phyloP scores from a whole-genome alignment of 2,797 vertebrate genomes.

The Leptatherina wallacei region DNA sequence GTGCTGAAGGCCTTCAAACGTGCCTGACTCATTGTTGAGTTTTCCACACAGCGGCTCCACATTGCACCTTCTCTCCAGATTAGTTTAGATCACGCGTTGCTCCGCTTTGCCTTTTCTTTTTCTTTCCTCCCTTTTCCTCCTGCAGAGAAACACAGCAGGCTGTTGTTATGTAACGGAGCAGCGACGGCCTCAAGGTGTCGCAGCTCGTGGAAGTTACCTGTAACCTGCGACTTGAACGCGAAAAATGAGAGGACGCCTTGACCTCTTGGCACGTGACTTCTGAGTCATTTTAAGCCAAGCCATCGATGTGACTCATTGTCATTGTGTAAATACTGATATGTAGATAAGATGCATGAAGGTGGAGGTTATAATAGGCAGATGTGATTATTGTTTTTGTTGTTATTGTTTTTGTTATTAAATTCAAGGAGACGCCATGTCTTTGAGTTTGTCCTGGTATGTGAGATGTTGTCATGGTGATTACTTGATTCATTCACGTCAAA shows the following conservation, averaged over 20 bases:
- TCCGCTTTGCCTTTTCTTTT: too few relatives aligned
- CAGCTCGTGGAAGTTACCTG: constrained; percentile 14
- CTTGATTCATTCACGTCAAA: too few relatives aligned
- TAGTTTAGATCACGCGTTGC: too few relatives aligned
- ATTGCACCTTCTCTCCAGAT: constrained; percentile 8
- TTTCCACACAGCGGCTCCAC: constrained; percentile 35
- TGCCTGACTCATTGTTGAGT: constrained; percentile 47
- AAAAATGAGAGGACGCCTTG: constrained; percentile 21
- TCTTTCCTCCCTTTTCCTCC: constrained; percentile 31
- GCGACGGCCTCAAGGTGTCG: constrained; percentile 37
- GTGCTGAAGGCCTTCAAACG: constrained; percentile 38
- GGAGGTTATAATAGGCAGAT: too few relatives aligned
- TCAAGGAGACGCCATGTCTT: too few relatives aligned
- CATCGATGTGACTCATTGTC: neutral
- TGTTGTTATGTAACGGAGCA: constrained; percentile 41
- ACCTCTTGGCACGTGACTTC: constrained; percentile 20
- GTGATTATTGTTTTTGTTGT: too few relatives aligned
- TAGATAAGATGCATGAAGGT: neutral
- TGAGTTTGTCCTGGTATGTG: too few relatives aligned
- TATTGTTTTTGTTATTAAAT: too few relatives aligned
- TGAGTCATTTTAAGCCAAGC: constrained; percentile 2
- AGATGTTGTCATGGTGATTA: too few relatives aligned
- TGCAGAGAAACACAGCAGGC: constrained; percentile 34
- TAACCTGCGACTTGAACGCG: constrained; percentile 16
- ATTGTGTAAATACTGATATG: neutral